Base-by-base conservation (phyloP, 2,888 invertebrate genomes). In the Pristionchus japonicus region DNA sequence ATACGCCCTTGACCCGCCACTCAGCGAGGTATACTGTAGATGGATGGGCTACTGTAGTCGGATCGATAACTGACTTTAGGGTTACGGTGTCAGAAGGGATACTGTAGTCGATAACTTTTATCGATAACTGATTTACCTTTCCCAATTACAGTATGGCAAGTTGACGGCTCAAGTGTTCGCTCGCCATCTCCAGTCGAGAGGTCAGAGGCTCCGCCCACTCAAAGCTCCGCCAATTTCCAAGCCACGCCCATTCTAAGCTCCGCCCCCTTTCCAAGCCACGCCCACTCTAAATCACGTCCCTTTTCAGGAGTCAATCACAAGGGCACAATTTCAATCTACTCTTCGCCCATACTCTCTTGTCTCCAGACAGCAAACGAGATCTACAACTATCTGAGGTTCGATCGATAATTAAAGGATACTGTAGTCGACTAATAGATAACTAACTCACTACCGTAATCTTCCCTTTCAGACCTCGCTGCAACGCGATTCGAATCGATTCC, bases 341-440 rank as follows among this genome's bases (percentile, higher is more conserved):
- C 64, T 27, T 64, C 86, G n/a, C 86, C 86, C 23, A 31, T 49
- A 31, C 86, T 86, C 37, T 70, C 74, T 15, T 70, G 70, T 34
- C 49, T 86, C 15, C 86, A 86, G 34, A 86, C 86, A 9, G 86
- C 86, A 37, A 47, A 86, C 49, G 86, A 86, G 86, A 86, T 86
- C 52, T 49, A 67, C 67, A 27, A 49, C 20, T 86, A 47, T 47
- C 49, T 86, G n/a, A 67, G 64, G 86, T 86, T 61, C 61, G n/a
- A 77, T 77, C 77, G 31, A 80, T 77, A 77, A 77, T 82, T 13
- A 9, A 57, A 1, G 27, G 0, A 11, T 77, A 43, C 57, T n/a
- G 57, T 57, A 57, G 3, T 23, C 52, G 11, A 7, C 2, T 11
- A 6, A 6, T 49, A 49, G 15, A 1, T 6, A 2, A 49, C 7